Percentiles rank a stretch among this genome's conserved stretches.
These are phyloP conservation scores for Mobula birostris DNA, from an alignment of 2,113 vertebrate species.

Conservation along the genomic window DNA sequence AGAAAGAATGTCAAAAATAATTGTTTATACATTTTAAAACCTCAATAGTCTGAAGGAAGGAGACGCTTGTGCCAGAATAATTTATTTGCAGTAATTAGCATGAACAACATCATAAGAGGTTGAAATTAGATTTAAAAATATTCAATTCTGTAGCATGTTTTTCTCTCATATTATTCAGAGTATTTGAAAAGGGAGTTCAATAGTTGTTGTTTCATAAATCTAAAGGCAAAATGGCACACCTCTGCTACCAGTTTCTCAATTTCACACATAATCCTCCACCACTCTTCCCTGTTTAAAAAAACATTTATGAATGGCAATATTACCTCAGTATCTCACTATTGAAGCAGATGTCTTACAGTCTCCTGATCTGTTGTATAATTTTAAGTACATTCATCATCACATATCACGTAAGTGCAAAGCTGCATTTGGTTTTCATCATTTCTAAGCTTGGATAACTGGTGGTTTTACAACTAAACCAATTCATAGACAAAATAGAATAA, in stretches of 20 bases:
- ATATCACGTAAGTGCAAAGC: not conserved
- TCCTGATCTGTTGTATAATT: not conserved
- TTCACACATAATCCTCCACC: not conserved
- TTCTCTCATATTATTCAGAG: not conserved
- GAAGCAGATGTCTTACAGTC: not conserved
- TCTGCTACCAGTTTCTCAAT: not conserved
- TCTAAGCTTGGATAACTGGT: no score
- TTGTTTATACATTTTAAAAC: not conserved
- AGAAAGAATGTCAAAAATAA: not conserved
- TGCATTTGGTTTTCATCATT: not conserved
- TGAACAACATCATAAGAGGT: not conserved
- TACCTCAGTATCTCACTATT: not conserved
- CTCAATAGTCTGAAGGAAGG: not conserved
- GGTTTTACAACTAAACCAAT: not conserved
- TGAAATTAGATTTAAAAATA: not conserved
- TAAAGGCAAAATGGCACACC: not conserved
- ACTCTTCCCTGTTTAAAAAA: not conserved
- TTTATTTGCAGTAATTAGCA: not conserved
- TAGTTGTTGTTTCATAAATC: not conserved
- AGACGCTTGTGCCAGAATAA: not conserved
- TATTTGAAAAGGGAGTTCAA: not conserved
- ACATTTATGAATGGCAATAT: not conserved
- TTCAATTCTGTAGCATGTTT: not conserved
- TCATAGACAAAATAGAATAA: not conserved
- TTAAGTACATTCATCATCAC: not conserved